Conservation (phyloP, 35 echinoderm and acorn worm genomes). For the Holothuria glaberrima region DNA sequence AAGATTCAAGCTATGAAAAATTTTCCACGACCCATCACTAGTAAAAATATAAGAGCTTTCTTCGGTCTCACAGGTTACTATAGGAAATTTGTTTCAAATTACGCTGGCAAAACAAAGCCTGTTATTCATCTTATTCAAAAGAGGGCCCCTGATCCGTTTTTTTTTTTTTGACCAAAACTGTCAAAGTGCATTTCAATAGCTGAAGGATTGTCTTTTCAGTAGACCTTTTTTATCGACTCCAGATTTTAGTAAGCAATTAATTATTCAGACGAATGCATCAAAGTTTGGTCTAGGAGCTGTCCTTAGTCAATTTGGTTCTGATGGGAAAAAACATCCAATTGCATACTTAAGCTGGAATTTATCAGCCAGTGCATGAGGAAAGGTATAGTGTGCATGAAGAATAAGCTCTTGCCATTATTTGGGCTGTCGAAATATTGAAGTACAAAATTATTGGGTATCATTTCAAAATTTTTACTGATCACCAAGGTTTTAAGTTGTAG, state of each 20-base stretch:
- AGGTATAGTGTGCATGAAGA: background rate
- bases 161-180: background rate
- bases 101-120: conserved; percentile 23
- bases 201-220: conserved; percentile 11
- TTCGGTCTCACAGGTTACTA: conserved; percentile 46
- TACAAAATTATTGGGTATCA: background rate
- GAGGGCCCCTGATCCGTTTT: background rate
- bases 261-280: conserved; percentile 32
- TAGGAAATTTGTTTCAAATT: conserved; percentile 30
- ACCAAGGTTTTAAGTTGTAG: conserved; percentile 33
- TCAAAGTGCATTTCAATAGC: conserved; percentile 13
- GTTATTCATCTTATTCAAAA: conserved; percentile 49
- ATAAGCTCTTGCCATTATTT: too few species aligned
- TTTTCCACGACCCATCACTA: conserved; percentile 9
- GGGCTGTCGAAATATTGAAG: background rate
- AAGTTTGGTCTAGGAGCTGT: conserved; percentile 17
- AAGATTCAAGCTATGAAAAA: background rate
- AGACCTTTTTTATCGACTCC: conserved; percentile 26
- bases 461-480: too few species aligned
- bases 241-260: background rate
- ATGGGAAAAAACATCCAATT: conserved; percentile 56
- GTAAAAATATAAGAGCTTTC: conserved; percentile 60
- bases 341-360: conserved; percentile 30
- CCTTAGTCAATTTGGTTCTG: background rate
- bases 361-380: background rate